Base-by-base conservation (phyloP, 2,888 invertebrate genomes). In the Argyra leucocephala region DNA sequence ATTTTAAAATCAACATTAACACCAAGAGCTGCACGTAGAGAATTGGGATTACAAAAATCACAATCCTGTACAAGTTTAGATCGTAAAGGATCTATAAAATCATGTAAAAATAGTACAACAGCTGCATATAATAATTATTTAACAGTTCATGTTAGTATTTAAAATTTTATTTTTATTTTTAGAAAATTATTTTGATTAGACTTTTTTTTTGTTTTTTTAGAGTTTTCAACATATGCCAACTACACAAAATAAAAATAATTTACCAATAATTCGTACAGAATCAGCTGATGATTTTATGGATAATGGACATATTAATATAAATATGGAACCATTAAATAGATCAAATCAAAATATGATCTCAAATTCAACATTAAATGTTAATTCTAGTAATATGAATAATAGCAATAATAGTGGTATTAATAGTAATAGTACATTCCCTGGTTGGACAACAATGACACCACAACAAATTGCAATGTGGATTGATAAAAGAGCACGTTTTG, bases 391-490 rank as follows among this genome's bases (percentile, higher is more conserved):
- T 31, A 31, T 10, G 7, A 61, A 69, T 61, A 79, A 74, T 71
- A 66, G 59, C 26, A 9, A 63, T 1, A 61, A 62, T 2, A 12
- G 7, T 31, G 64, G 63, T 48, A 65, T 65, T 62, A 24, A 48
- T 7, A 66, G 60, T 22, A 65, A 65, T 5, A 68, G 60, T 23
- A 66, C 65, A 80, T 81, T 76, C 77, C 77, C 58, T 65, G 79
- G 81, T 26, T 88, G 89, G 86, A 90, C 91, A 62, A 90, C 90
- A 18, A 89, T 92, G 87, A 91, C 92, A 1, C 91, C 93, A 0
- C 92, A 92, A 73, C 89, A 93, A 78, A 91, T 93, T 66, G 89
- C 93, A 69, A 88, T 87, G 64, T 93, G 92, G 91, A 91, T 93
- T 70, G 93, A 93, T 72, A 71, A 71, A 65, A 81, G 91, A 65